Base-by-base conservation (phyloP, 1,140 invertebrate species). In the Acromyrmex echinatior region DNA sequence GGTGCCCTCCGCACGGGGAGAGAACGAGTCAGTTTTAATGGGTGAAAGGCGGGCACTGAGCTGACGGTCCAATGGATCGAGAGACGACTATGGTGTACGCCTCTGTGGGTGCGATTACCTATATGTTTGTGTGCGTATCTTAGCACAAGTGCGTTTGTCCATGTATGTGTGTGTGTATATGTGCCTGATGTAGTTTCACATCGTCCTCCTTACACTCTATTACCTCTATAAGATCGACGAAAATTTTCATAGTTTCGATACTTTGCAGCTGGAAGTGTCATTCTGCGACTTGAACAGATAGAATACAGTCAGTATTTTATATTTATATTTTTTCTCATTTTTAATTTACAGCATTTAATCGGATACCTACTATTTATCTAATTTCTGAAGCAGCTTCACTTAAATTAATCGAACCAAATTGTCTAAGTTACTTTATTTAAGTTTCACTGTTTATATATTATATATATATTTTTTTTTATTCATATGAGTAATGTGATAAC, bases 31-130 rank as follows among this genome's bases (percentile, higher is more conserved):
- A 71, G 87, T 90, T 94, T 94, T 95, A 94, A 94, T 95, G 94
- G 93, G 93, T 92, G 92, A 94, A 94, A 94, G 94, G 94, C 94
- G 94, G 94, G 93, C 91, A 91, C 90, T 82, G 85, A 92, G 91
- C 92, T 92, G 92, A 94, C 93, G 93, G 91, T 94, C 93, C 94
- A 95, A 95, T 95, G 93, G 92, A 92, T 94, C 93, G 93, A 92
- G 92, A 93, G 93, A 92, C 92, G 79, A 81, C 91, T 81, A 82
- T 35, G 86, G 90, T 91, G 63, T 87, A 91, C 90, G 90, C 90
- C 90, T 91, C 87, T 91, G 87, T 91, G 88, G 88, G 31, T 90
- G 86, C 88, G 74, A 90, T 90, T 90, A 90, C 86, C 86, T 73
- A 12, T 51, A 39, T 14, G 25, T 5, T 21, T 82, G 88, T 90